phyloP scores from a whole-genome alignment of 1,140 invertebrate genomes.

The Trichonephila inaurata region DNA sequence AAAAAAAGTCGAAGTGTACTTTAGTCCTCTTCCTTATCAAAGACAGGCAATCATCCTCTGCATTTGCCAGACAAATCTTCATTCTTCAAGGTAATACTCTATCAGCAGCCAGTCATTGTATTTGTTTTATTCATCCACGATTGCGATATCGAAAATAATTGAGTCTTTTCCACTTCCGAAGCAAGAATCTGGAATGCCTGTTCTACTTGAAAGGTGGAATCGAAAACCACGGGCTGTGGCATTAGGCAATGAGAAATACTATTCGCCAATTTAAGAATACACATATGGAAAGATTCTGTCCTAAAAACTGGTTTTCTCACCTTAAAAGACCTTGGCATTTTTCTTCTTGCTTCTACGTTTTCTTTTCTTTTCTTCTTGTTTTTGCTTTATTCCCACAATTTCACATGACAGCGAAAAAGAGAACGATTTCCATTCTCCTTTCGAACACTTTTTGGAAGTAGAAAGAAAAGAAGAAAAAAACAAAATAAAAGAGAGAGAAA shows the following conservation, averaged over 20 bases:
- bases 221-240: neutral
- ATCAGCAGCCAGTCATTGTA: neutral
- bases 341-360: neutral
- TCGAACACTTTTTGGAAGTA: neutral
- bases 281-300: slow-evolving; percentile 8
- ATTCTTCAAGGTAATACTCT: slow-evolving; percentile 6
- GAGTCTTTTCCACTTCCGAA: neutral
- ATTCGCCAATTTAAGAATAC: neutral
- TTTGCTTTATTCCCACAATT: neutral
- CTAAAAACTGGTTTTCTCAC: slow-evolving; percentile 33
- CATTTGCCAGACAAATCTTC: neutral
- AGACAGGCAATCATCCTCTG: neutral
- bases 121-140: neutral
- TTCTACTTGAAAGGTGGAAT: neutral
- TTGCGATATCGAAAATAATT: neutral
- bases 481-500: neutral
- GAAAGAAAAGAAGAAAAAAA: neutral
- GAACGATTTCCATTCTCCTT: slow-evolving; percentile 22
- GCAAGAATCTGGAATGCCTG: neutral
- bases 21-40: neutral
- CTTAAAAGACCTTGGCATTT: slow-evolving; percentile 7
- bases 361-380: neutral
- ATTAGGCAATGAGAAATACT: neutral
- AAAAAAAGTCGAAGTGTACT: neutral
- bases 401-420: neutral